A percentile compares a stretch with the other conserved stretches of the same genome.
phyloP scores from a whole-genome alignment of 2,888 invertebrate genomes.

The Tethea ocularis region DNA sequence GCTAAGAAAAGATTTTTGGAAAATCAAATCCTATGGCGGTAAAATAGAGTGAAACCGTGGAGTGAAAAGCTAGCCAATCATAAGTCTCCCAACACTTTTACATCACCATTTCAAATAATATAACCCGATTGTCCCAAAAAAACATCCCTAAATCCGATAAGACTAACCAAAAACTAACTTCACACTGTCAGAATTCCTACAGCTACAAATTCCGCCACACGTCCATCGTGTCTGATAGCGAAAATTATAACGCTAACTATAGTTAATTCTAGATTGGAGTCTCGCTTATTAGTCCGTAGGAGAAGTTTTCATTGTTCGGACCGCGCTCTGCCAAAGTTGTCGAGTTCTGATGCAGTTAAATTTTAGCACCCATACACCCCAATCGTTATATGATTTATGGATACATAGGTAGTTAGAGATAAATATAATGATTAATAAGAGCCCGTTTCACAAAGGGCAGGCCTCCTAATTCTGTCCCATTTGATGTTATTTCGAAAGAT shows the following conservation, averaged over 20 bases:
- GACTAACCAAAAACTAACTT: not conserved
- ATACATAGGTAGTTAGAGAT: not conserved
- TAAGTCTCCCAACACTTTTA: too few species aligned
- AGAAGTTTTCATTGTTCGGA: slow-evolving; percentile 30
- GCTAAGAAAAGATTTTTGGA: too few species aligned
- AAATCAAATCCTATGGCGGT: too few species aligned
- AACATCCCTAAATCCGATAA: not conserved
- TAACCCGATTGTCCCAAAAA: not conserved
- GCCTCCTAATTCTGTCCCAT: too few species aligned
- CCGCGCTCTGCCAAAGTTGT: slow-evolving; percentile 12
- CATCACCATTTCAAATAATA: not conserved
- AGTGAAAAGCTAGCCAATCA: too few species aligned
- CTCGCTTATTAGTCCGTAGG: slow-evolving; percentile 24
- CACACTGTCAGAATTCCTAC: not conserved
- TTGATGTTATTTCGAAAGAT: too few species aligned
- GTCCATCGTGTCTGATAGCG: slow-evolving; percentile 19
- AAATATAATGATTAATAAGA: too few species aligned
- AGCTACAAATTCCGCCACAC: slow-evolving; percentile 13
- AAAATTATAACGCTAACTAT: slow-evolving; percentile 39
- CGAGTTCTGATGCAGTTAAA: slow-evolving; percentile 16
- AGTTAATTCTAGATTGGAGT: slow-evolving; percentile 41
- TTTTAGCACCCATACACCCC: slow-evolving; percentile 18
- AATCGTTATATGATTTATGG: slow-evolving; percentile 10
- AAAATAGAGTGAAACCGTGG: too few species aligned
- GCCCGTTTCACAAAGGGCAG: too few species aligned